Base-by-base conservation (phyloP, 2,113 vertebrate species). In the Ptilonorhynchus violaceus region DNA sequence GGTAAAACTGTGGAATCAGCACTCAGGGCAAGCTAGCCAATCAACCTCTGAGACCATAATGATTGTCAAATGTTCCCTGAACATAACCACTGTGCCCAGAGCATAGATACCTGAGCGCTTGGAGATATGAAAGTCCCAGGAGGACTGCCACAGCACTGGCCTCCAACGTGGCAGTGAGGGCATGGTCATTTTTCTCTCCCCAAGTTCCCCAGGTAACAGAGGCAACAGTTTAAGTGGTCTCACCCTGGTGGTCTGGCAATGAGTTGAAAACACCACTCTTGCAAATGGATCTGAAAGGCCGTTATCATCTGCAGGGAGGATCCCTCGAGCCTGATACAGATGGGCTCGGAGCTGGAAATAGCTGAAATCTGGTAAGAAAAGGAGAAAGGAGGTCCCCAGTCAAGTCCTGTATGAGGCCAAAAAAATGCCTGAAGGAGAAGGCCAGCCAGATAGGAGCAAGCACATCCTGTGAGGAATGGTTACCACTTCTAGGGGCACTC, bases 311-410 rank as follows among this genome's bases (percentile, higher is more conserved):
- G 99, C 99, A 41, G 99, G 98, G 72, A 99, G 94, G 82, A 99
- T 97, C 20, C 99, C 98, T 60, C 98, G 98, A 11, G 99, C 99
- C 97, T 99, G 99, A 96, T 99, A 99, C 60, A 99, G 55, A 92
- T 99, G 99, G 80, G 99, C 99, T 80, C 98, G 97, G 22, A 99
- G 98, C 98, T 99, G 99, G 98, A 99, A 99, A 95, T 99, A 99
- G 66, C 98, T 98, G 74, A 98, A 98, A 74, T 98, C 98, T 98
- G 72, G 30, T 6, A 52, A 90, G n/a, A 84, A 44, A 85, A 79
- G 56, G 9, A 73, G 17, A 59, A 91, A 44, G 9, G 13, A 63
- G 35, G 31, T 60, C 22, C 49, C 60, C 42, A 35, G 7, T 20
- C 15, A 49, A 79, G 42, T n/a, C 27, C 19, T 42, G 11, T 2